These are phyloP conservation scores for Papilio glaucus DNA, from an alignment of 1,140 invertebrate genomes.

Conservation along the genomic window DNA sequence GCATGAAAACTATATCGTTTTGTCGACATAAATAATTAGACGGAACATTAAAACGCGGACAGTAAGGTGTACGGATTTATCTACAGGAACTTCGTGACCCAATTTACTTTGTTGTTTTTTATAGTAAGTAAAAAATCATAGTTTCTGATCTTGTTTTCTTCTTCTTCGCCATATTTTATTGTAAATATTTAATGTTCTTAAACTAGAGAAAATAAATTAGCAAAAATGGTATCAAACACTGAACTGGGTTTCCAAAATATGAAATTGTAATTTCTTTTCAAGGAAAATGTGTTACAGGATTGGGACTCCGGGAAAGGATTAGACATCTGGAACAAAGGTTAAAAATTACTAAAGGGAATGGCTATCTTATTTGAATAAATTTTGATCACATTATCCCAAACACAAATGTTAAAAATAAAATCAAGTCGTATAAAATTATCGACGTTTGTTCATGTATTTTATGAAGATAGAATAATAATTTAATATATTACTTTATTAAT, in stretches of 20 bases:
- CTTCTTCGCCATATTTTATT: neutral
- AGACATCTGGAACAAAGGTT: conserved; percentile 50
- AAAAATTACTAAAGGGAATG: too few species aligned
- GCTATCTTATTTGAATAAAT: too few species aligned
- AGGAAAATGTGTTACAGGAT: conserved; percentile 27
- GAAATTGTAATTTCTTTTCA: neutral
- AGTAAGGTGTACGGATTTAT: neutral
- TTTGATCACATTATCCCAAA: too few species aligned
- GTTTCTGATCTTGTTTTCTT: neutral
- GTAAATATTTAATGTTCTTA: neutral
- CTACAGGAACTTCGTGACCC: neutral
- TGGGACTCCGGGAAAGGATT: conserved; percentile 39
- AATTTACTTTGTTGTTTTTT: neutral
- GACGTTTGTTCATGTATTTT: neutral
- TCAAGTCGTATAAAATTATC: too few species aligned
- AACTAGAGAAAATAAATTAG: neutral
- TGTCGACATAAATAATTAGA: neutral
- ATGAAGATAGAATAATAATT: neutral
- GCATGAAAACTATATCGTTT: too few species aligned
- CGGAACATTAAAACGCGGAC: neutral
- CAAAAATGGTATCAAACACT: neutral
- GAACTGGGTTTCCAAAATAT: neutral
- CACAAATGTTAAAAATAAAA: too few species aligned
- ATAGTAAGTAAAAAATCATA: neutral
- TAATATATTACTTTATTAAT: too few species aligned